phyloP scores from a whole-genome alignment of 2,888 invertebrate species.

The Linyphia triangularis region DNA sequence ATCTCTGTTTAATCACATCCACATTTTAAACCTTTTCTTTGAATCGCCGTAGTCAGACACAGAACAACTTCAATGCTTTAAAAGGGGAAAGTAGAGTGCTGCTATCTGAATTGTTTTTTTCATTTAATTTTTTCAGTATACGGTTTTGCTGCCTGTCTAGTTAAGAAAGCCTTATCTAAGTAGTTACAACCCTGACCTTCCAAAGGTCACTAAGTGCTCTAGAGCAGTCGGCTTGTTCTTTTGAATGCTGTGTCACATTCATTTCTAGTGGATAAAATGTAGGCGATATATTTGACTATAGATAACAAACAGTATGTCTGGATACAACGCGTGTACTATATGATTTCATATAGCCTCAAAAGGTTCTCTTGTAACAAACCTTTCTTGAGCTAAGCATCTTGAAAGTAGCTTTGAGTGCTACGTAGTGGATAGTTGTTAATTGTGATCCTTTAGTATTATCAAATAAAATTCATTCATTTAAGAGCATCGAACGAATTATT shows the following conservation, averaged over 20 bases:
- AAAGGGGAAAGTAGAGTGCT: slow-evolving; percentile 11
- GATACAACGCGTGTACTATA: neutral
- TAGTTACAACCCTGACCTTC: slow-evolving; percentile 38
- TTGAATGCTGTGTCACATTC: neutral
- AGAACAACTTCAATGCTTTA: slow-evolving; percentile 33
- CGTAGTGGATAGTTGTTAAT: neutral
- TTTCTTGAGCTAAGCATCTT: neutral
- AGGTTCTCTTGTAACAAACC: neutral
- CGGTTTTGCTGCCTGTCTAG: too few species aligned
- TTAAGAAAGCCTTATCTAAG: too few species aligned
- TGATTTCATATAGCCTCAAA: too few species aligned
- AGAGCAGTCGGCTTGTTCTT: slow-evolving; percentile 11
- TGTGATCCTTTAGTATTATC: neutral
- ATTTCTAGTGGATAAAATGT: neutral
- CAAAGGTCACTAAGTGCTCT: slow-evolving; percentile 59
- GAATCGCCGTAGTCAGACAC: too few species aligned
- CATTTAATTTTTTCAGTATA: too few species aligned
- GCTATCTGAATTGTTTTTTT: too few species aligned
- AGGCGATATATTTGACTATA: neutral
- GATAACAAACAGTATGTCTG: neutral
- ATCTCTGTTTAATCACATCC: too few species aligned
- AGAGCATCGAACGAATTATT: too few species aligned
- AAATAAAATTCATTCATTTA: neutral
- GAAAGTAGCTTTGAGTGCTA: neutral
- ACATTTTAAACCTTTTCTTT: too few species aligned